Evolutionary conservation across 2,113 vertebrate genomes (phyloP), one percentile per base, ranked within the genome.

Genomic region (Gavialis gangeticus): DNA sequence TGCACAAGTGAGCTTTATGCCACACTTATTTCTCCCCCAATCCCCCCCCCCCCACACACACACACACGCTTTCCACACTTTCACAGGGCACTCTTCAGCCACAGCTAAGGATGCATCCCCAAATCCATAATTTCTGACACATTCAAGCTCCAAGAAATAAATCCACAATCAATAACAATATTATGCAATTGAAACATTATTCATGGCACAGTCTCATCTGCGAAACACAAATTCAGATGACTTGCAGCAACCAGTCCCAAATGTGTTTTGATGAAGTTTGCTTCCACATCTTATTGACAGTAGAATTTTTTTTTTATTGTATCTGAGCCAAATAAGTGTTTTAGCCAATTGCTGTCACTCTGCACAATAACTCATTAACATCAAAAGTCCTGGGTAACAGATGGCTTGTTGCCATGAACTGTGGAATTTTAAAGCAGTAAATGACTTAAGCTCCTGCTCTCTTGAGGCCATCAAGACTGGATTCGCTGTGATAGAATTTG

Each of bases 211-310:
- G 81, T 88, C 89, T 91, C 67, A 56, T 46, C 37, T 89, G 63
- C 7, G 2, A 91, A 80, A 46, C 93, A 93, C 54, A 92, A 58
- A 82, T 30, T 87, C 34, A 27, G 4, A 7, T 63, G 37, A 91
- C 82, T 89, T 95, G 62, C 88, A 87, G 62, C 60, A 88, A 93
- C n/a, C 1, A 0, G 79, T 88, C 73, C 21, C 60, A 88, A 91
- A 90, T 82, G 13, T 75, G 80, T 93, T 93, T 64, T 87, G 6
- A 91, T 89, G 78, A 93, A 46, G 9, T 87, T 95, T 95, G 56
- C 77, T 19, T 92, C 82, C 81, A 78, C 25, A 71, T 10, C 91
- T 28, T 78, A 3, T 86, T 92, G 91, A 10, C 27, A 84, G 58
- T 17, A n/a, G 4, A 58, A 5, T 80, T 88, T 92, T 86, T 71